These are phyloP conservation scores for Terebella lapidaria DNA, from an alignment of 2,888 invertebrate species.

Conservation along the genomic window DNA sequence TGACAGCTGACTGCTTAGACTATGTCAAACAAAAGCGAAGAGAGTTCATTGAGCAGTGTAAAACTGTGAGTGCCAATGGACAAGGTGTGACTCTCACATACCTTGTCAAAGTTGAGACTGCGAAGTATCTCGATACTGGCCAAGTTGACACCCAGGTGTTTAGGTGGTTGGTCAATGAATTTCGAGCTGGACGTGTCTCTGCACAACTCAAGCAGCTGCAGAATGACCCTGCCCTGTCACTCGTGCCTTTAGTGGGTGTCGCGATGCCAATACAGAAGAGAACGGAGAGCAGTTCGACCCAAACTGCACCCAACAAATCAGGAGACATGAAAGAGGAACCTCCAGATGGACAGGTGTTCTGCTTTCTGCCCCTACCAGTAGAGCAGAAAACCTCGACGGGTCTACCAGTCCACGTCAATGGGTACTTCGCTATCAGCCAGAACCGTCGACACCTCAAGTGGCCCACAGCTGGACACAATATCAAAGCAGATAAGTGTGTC, in stretches of 20 bases:
- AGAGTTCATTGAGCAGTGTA: not conserved
- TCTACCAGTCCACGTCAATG: slow-evolving; percentile 45
- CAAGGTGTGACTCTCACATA: slow-evolving; percentile 13
- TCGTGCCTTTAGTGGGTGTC: slow-evolving; percentile 30
- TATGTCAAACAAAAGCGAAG: not conserved
- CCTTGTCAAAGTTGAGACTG: not conserved
- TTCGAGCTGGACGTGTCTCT: slow-evolving; percentile 17
- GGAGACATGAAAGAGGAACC: not conserved
- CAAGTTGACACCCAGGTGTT: not conserved
- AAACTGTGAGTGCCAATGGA: slow-evolving; percentile 13
- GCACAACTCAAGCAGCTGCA: slow-evolving; percentile 9
- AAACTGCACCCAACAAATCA: not conserved
- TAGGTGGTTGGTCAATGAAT: slow-evolving; percentile 17
- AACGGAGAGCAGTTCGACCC: not conserved
- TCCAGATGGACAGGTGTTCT: slow-evolving; percentile 39
- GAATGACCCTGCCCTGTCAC: slow-evolving; percentile 17
- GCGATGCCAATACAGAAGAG: slow-evolving; percentile 21
- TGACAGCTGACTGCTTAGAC: slow-evolving; percentile 2
- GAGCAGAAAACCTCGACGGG: slow-evolving; percentile 41
- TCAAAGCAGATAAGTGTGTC: slow-evolving; percentile 30
- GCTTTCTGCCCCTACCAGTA: slow-evolving; percentile 45
- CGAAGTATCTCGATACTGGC: not conserved
- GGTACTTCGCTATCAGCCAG: slow-evolving; percentile 42
- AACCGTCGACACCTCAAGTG: slow-evolving; percentile 45
- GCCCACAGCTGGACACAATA: slow-evolving; percentile 33